Base-by-base conservation (phyloP, 2,888 invertebrate genomes). In the Trichogramma dendrolimi region DNA sequence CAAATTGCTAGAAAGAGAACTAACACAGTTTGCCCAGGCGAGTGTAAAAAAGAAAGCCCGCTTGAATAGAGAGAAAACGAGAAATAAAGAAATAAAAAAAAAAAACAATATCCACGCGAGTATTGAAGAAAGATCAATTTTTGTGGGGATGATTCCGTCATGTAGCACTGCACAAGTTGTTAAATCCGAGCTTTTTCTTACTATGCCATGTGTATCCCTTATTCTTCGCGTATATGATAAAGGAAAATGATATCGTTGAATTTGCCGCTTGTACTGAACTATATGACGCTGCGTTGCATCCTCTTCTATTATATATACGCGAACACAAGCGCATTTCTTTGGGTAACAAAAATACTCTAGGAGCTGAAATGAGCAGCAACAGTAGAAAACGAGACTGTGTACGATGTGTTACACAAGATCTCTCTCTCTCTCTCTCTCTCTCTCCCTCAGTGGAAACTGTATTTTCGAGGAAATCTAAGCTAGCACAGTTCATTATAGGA, bases 61-160 rank as follows among this genome's bases (percentile, higher is more conserved):
- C 46, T 46, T n/a, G 10, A 46, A 46, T 46, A 50, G 14, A 27
- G 27, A 46, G 46, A 46, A 46, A 46, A 47, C 10, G 14, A 50
- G 46, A 14, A 49, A 50, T 49, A 47, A 43, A 46, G 39, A 43
- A 10, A 41, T 8, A 38, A 14, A 55, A 52, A 44, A 47, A 4
- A 46, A 46, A 46, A n/a, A 46, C 8, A 46, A 46, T 27, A 27
- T 27, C 27, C 27, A 27, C 27, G 27, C 27, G 53, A 27, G 27
- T 27, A 27, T 27, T 27, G 27, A 46, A 59, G 59, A 56, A 60
- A 60, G 65, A 65, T 63, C 65, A 59, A 63, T 67, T 64, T 67
- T 61, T 61, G 59, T 50, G 27, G 14, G 62, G 61, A 54, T 65
- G 64, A 60, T 60, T 62, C 60, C 61, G 62, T 60, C 64, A 27